Percentiles rank a stretch among this genome's conserved stretches.
phyloP scores from a whole-genome alignment of 2,797 vertebrate genomes.

The Oreonectes daqikongensis region DNA sequence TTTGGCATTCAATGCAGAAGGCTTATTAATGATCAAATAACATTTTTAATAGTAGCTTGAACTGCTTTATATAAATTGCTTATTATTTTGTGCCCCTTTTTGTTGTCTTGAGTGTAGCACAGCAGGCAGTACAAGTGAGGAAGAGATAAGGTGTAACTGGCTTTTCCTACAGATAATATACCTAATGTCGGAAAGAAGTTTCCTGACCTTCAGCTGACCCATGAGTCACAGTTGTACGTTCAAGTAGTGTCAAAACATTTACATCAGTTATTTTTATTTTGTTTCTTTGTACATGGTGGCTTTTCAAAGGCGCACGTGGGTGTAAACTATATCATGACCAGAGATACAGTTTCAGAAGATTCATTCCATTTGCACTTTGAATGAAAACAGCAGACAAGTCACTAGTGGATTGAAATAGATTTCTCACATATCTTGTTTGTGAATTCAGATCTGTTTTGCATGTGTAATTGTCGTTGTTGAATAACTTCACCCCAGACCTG shows the following conservation, averaged over 20 bases:
- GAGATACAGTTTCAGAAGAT: not conserved
- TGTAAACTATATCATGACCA: not conserved
- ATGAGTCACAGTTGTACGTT: slow-evolving; percentile 61
- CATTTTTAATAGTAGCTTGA: not conserved
- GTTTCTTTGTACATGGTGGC: not conserved
- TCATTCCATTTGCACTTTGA: not conserved
- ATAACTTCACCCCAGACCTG: not conserved
- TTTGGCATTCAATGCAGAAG: not conserved
- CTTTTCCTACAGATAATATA: not conserved
- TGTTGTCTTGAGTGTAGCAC: too few species aligned
- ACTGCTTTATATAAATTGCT: not conserved
- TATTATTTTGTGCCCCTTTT: not conserved
- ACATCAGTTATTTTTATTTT: not conserved
- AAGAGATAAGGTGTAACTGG: slow-evolving; percentile 12
- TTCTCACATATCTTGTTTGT: not conserved
- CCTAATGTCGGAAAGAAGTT: slow-evolving; percentile 7
- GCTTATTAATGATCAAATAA: not conserved
- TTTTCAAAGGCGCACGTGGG: not conserved
- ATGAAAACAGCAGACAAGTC: not conserved
- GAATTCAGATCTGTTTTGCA: not conserved
- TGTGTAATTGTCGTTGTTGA: not conserved
- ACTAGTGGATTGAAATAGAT: not conserved
- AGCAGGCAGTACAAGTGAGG: too few species aligned
- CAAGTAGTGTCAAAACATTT: slow-evolving; percentile 6
- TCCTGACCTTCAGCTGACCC: slow-evolving; percentile 71